Evolutionary conservation across 2,888 invertebrate genomes (phyloP).

Genomic region (Oithona nana): DNA sequence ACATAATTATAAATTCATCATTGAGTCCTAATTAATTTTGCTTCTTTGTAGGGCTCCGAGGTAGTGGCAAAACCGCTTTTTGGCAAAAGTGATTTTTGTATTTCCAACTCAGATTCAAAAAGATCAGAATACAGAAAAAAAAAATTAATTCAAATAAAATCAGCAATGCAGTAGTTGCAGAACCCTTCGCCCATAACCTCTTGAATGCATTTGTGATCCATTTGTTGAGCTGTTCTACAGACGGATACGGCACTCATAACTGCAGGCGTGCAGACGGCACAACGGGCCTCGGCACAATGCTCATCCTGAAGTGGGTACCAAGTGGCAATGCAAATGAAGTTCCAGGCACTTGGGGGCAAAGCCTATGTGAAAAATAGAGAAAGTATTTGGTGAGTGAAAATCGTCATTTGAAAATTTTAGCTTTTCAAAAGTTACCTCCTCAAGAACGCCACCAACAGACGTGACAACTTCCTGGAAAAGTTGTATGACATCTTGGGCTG

Average conservation of each 20-base stretch:
- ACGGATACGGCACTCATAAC: not conserved
- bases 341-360: not conserved
- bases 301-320: constrained; percentile 12
- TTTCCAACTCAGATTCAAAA: too few species aligned
- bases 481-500: not conserved
- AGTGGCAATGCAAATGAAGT: constrained; percentile 5
- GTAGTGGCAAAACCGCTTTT: not conserved
- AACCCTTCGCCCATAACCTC: constrained; percentile 6
- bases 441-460: not conserved
- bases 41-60: too few species aligned
- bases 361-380: not conserved
- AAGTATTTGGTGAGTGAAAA: not conserved
- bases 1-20: too few species aligned
- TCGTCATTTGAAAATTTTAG: not conserved
- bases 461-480: not conserved
- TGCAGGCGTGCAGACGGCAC: constrained; percentile 5
- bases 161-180: constrained; percentile 6
- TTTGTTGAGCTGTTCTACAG: not conserved
- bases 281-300: not conserved
- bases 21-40: too few species aligned
- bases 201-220: not conserved
- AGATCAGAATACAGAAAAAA: too few species aligned
- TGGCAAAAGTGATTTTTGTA: not conserved
- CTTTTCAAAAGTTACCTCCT: not conserved
- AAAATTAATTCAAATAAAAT: too few species aligned